Evolutionary conservation across 2,797 vertebrate species (phyloP).

Genomic region (Gephyroberyx darwinii): DNA sequence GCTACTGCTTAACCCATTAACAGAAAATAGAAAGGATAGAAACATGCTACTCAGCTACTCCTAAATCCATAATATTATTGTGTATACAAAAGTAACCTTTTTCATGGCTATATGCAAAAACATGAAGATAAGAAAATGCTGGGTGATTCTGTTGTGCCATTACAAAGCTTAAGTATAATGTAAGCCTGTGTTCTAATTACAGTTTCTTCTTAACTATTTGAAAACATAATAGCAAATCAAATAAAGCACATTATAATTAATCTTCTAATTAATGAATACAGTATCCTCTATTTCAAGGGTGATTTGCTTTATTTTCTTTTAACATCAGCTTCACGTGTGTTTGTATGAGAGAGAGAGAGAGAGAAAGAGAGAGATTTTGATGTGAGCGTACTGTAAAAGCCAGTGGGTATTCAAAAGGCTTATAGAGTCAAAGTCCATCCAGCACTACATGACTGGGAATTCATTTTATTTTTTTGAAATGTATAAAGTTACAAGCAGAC

Average conservation of each 20-base stretch:
- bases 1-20: not conserved
- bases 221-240: slow-evolving; percentile 39
- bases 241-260: not conserved
- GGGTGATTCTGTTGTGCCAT: slow-evolving; percentile 8
- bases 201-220: not conserved
- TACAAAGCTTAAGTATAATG: not conserved
- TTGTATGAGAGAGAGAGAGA: not conserved
- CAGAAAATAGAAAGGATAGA: not conserved
- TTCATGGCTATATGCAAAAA: too few species aligned
- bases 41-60: not conserved
- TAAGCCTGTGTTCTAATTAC: too few species aligned
- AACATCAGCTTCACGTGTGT: not conserved
- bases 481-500: too few species aligned
- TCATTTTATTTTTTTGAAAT: too few species aligned
- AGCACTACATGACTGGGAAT: too few species aligned
- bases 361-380: not conserved
- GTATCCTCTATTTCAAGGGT: too few species aligned
- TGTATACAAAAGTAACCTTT: not conserved
- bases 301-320: not conserved
- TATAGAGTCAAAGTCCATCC: too few species aligned
- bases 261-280: not conserved
- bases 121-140: too few species aligned
- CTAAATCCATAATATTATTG: not conserved
- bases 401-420: too few species aligned
- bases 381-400: too few species aligned